Evolutionary conservation across 2,888 invertebrate species (phyloP).

Genomic region (Drosophila mercatorum): DNA sequence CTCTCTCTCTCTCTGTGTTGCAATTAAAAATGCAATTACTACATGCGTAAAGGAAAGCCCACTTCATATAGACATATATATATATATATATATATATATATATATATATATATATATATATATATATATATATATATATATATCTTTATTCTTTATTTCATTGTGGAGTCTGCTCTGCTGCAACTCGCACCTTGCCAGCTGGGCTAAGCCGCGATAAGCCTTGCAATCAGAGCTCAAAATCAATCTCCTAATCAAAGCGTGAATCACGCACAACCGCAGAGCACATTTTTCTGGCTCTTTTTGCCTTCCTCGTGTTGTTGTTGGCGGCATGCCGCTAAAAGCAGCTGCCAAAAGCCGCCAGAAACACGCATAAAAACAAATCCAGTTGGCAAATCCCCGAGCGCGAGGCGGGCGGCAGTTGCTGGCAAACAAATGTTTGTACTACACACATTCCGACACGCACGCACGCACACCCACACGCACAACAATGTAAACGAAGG

Average conservation of each 20-base stretch:
- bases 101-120: neutral
- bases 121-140: no score
- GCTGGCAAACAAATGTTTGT: constrained; percentile 71
- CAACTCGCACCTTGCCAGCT: neutral
- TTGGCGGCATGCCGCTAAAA: constrained; percentile 42
- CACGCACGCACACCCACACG: constrained; percentile 38
- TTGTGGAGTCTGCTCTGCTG: neutral
- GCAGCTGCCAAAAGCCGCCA: constrained; percentile 45
- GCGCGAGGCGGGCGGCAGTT: constrained; percentile 2
- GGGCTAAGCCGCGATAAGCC: neutral
- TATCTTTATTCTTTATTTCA: neutral
- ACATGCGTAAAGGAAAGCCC: constrained; percentile 10
- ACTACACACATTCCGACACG: constrained; percentile 65
- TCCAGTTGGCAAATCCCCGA: constrained; percentile 58
- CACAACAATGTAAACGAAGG: constrained; percentile 74
- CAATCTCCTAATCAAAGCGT: constrained; percentile 72
- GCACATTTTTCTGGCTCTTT: constrained; percentile 9
- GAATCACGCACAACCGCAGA: constrained; percentile 74
- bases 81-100: neutral
- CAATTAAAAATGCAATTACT: constrained; percentile 73
- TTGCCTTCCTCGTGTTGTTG: neutral
- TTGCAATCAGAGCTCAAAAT: constrained; percentile 46
- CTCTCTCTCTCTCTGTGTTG: neutral
- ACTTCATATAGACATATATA: no score
- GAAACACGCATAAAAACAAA: constrained; percentile 63